phyloP scores from a whole-genome alignment of 2,113 vertebrate species.

The Mus spicilegus region DNA sequence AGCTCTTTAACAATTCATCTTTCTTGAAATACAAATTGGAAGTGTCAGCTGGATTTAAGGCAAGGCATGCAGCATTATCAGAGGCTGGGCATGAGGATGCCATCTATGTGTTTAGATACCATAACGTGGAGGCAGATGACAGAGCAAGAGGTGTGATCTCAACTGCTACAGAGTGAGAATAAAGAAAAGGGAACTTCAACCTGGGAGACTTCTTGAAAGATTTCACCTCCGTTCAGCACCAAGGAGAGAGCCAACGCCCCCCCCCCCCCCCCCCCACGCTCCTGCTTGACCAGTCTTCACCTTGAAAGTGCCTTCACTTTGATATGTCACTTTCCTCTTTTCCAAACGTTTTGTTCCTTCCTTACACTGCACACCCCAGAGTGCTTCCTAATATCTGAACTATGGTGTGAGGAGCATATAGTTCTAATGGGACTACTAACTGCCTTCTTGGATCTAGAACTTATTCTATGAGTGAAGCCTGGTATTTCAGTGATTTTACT shows the following conservation, averaged over 20 bases:
- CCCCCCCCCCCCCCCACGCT: too few species aligned
- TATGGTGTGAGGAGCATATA: neutral
- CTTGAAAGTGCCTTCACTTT: neutral
- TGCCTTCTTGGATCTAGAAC: constrained; percentile 22
- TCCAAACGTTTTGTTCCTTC: neutral
- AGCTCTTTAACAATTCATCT: neutral
- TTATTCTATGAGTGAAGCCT: neutral
- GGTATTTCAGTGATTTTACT: neutral
- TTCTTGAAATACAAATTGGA: neutral
- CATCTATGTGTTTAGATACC: neutral
- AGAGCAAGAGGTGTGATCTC: neutral
- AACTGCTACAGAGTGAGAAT: neutral
- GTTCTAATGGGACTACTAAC: neutral
- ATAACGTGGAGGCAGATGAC: neutral
- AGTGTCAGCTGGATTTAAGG: neutral
- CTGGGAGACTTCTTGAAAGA: neutral
- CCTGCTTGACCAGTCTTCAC: neutral
- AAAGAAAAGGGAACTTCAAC: neutral
- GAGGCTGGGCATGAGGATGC: neutral
- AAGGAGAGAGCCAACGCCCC: constrained; percentile 24
- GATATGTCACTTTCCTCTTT: neutral
- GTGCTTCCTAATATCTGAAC: neutral
- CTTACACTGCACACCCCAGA: neutral
- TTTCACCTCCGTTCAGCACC: constrained; percentile 14
- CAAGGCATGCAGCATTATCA: neutral